A percentile compares a stretch with the other conserved stretches of the same genome.
phyloP scores from a whole-genome alignment of 2,888 invertebrate genomes.

The Noctua janthina region DNA sequence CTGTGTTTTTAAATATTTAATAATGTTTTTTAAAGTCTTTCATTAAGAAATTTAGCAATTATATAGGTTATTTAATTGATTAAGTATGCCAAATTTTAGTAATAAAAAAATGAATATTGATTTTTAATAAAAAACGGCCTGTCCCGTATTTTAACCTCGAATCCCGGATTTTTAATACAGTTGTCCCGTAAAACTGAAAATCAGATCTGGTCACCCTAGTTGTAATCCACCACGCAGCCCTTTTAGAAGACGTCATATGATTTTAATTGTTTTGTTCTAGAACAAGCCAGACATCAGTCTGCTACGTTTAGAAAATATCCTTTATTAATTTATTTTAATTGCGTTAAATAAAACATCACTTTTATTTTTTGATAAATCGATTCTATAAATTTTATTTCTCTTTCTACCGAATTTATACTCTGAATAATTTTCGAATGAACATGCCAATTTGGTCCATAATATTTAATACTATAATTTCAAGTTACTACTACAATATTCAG shows the following conservation, averaged over 20 bases:
- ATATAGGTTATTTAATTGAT: no score
- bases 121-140: no score
- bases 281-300: neutral
- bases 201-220: no score
- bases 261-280: neutral
- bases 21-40: no score
- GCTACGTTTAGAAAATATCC: neutral
- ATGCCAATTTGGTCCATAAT: slow-evolving; percentile 71
- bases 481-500: slow-evolving; percentile 31
- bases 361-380: slow-evolving; percentile 32
- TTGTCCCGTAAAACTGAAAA: no score
- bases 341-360: slow-evolving; percentile 53
- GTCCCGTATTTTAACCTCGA: no score
- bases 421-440: slow-evolving; percentile 53
- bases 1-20: no score
- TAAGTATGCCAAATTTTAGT: no score
- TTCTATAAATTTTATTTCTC: slow-evolving; percentile 53
- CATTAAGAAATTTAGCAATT: no score
- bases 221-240: neutral
- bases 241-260: neutral
- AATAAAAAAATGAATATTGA: no score
- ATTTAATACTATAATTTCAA: slow-evolving; percentile 54
- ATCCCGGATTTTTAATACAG: no score
- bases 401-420: slow-evolving; percentile 36
- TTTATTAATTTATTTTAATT: neutral